Percentiles rank a stretch among this genome's conserved stretches.
Conservation (phyloP, 1,140 invertebrate genomes). For the Drosophila parabipectinata region DNA sequence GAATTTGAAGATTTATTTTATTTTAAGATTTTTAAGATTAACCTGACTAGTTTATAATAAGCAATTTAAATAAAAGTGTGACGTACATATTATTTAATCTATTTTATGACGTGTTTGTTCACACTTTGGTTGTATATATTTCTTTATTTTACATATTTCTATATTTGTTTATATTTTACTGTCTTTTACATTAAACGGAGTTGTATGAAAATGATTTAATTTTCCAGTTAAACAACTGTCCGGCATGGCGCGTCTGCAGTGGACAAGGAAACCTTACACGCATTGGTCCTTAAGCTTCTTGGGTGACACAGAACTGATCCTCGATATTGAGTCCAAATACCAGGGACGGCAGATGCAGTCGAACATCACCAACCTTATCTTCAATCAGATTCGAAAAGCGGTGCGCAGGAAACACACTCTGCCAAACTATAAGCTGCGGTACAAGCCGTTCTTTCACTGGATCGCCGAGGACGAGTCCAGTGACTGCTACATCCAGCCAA, state of each 20-base stretch:
- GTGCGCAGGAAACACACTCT: slow-evolving; percentile 92
- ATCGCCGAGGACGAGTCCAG: too few relatives aligned
- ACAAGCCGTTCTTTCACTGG: too few relatives aligned
- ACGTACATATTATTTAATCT: too few relatives aligned
- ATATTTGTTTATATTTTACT: background rate
- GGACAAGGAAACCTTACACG: slow-evolving; percentile 94
- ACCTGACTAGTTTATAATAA: background rate
- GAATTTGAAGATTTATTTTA: too few relatives aligned
- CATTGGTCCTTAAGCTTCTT: slow-evolving; percentile 97
- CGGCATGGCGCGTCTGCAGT: slow-evolving; percentile 93
- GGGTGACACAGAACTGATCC: slow-evolving; percentile 92
- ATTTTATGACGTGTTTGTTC: too few relatives aligned
- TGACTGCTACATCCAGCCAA: too few relatives aligned
- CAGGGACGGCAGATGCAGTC: slow-evolving; percentile 94
- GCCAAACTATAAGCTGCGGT: too few relatives aligned
- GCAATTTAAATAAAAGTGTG: too few relatives aligned
- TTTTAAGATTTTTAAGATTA: too few relatives aligned
- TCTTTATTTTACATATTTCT: background rate
- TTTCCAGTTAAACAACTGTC: too few relatives aligned
- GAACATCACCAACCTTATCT: slow-evolving; percentile 94
- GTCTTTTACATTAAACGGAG: background rate
- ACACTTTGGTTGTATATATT: too few relatives aligned
- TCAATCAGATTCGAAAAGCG: slow-evolving; percentile 93
- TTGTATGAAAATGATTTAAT: slow-evolving; percentile 49
- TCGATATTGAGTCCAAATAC: slow-evolving; percentile 95